Percentiles rank a stretch among this genome's conserved stretches.
phyloP scores from a whole-genome alignment of 30 jellyfish, hydroid and myxozoan species.

The Cassiopea andromeda region DNA sequence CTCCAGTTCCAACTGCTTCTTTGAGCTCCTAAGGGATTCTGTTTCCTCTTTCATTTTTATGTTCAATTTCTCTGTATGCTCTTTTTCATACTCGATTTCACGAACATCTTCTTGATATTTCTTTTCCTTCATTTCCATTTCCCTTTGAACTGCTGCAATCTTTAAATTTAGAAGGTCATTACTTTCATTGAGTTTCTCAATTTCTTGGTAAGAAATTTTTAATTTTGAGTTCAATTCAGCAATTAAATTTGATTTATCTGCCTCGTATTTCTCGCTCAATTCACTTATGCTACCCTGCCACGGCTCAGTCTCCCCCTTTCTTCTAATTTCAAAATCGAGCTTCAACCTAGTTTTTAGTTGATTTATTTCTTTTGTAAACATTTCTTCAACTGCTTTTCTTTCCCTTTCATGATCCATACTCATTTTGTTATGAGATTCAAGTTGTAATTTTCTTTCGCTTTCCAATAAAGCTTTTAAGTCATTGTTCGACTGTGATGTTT shows the following conservation, averaged over 20 bases:
- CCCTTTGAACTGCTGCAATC: constrained; percentile 1
- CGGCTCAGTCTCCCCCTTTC: constrained; percentile 13
- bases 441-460: background rate
- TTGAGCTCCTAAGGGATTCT: background rate
- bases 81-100: constrained; percentile 1
- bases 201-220: background rate
- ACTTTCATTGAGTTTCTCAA: background rate
- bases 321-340: background rate
- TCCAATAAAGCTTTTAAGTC: background rate
- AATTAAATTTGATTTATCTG: background rate
- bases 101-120: background rate
- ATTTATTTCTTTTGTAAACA: background rate
- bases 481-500: background rate
- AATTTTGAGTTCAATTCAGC: background rate
- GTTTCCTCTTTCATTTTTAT: constrained; percentile 17
- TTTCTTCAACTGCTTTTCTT: background rate
- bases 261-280: background rate
- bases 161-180: background rate
- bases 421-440: background rate
- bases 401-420: background rate
- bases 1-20: constrained; percentile 9
- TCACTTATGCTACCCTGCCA: background rate
- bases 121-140: background rate
- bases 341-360: constrained; percentile 3
- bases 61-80: background rate